Evolutionary conservation across 2,888 invertebrate genomes (phyloP).

Genomic region (Tinea trinotella): DNA sequence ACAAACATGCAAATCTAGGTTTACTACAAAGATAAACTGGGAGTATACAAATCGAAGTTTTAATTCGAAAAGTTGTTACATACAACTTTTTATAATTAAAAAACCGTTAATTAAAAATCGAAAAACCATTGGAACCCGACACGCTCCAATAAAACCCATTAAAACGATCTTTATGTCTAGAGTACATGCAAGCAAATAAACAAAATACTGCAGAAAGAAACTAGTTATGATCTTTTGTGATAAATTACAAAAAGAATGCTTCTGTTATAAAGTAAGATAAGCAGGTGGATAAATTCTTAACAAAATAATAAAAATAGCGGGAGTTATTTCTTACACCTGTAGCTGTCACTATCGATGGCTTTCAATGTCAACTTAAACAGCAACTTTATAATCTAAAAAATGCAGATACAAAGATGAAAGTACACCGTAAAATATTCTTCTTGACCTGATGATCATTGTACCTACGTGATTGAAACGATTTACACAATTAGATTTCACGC

Average conservation of each 20-base stretch:
- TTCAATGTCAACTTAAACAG: constrained; percentile 17
- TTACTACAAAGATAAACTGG: no score
- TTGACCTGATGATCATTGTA: constrained; percentile 29
- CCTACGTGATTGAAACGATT: constrained; percentile 42
- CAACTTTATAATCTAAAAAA: constrained; percentile 21
- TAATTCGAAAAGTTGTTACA: not conserved
- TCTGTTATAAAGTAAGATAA: not conserved
- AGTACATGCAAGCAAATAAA: not conserved
- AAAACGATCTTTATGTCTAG: not conserved
- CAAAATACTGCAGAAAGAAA: no score
- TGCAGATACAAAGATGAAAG: constrained; percentile 19
- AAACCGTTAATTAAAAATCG: constrained; percentile 8
- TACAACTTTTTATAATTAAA: not conserved
- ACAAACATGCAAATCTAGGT: no score
- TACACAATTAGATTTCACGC: constrained; percentile 58
- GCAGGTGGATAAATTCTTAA: not conserved
- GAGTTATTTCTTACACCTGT: no score
- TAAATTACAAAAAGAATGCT: not conserved
- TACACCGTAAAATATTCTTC: constrained; percentile 22
- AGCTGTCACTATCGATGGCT: no score
- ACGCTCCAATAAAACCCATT: constrained; percentile 6
- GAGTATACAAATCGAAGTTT: no score
- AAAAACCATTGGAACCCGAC: not conserved
- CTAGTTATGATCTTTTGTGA: not conserved
- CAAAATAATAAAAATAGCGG: not conserved